A percentile compares a stretch with the other conserved stretches of the same genome.
These are phyloP conservation scores for Catharus bicknelli DNA, from an alignment of 2,113 vertebrate species.

Conservation along the genomic window DNA sequence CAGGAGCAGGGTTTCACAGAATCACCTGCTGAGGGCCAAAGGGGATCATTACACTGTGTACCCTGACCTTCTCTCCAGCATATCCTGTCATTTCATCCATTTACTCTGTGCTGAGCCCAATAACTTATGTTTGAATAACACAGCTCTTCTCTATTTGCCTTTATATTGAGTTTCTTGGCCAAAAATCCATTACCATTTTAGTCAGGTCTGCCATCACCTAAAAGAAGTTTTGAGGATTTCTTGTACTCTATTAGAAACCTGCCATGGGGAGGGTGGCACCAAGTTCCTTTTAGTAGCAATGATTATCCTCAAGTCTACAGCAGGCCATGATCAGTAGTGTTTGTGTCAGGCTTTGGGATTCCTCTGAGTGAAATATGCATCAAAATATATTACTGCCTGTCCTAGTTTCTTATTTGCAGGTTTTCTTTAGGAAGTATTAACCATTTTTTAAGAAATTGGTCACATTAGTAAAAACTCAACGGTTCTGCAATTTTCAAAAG, in stretches of 20 bases:
- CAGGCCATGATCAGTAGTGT: not conserved
- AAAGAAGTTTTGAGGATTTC: not conserved
- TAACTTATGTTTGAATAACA: slow-evolving; percentile 58
- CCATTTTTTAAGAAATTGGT: not conserved
- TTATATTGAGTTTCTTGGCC: slow-evolving; percentile 57
- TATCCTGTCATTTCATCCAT: slow-evolving; percentile 6
- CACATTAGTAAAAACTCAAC: not conserved
- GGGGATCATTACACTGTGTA: not conserved
- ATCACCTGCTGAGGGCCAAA: not conserved
- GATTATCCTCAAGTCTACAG: not conserved
- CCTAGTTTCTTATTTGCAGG: not conserved
- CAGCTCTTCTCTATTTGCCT: slow-evolving; percentile 48
- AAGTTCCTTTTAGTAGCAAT: not conserved
- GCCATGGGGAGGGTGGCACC: fast-evolving
- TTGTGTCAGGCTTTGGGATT: not conserved
- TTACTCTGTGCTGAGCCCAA: slow-evolving; percentile 30
- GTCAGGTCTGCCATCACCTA: not conserved
- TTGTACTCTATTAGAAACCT: not conserved
- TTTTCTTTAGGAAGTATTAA: not conserved
- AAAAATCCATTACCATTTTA: slow-evolving; percentile 57
- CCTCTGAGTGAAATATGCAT: not conserved
- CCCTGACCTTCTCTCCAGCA: slow-evolving; percentile 32
- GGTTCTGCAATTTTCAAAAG: not conserved
- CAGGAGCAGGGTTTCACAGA: not conserved
- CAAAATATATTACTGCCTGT: not conserved